Base-by-base conservation (phyloP, 2,888 invertebrate species). In the Luperina testacea region DNA sequence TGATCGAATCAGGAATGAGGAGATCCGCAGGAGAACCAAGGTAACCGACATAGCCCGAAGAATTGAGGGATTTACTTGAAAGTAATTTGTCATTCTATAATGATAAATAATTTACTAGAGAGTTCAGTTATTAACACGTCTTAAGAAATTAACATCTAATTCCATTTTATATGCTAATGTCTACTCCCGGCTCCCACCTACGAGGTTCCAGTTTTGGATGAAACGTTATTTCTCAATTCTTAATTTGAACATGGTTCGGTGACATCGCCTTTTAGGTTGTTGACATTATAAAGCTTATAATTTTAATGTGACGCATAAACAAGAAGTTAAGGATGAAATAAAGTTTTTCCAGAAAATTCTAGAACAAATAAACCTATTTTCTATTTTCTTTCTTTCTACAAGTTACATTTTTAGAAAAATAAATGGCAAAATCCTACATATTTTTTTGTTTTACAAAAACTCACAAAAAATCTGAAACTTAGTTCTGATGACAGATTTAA, bases 191-290 rank as follows among this genome's bases (percentile, higher is more conserved):
- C n/a, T 61, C 42, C 72, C 78, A 20, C 86, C 86, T 78, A 85
- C 83, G 24, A 13, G 0, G 53, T 48, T 74, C 48, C 45, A 57
- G 27, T 27, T 85, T 78, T 69, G 78, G 72, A 45, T 70, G 27
- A n/a, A 84, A 48, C 71, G 61, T 72, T 78, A 84, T 75, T 78
- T 75, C 86, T 69, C 74, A 82, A 82, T 75, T 72, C 72, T 63
- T 78, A 75, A 82, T 82, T 81, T 72, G 64, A 69, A 81, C 20
- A 53, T 61, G 17, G 64, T 59, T 65, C 51, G 57, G 64, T 42
- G 86, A 75, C 72, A 82, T 70, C 32, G 57, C 77, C 70, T 85
- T 85, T 71, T 85, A 24, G 72, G 72, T 82, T 71, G 74, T 78
- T 82, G 85, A 78, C 78, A 78, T 82, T 78, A 38, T 17, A 48